Evolutionary conservation across 1,140 invertebrate genomes (phyloP).

Genomic region (Drosophila baimaii): DNA sequence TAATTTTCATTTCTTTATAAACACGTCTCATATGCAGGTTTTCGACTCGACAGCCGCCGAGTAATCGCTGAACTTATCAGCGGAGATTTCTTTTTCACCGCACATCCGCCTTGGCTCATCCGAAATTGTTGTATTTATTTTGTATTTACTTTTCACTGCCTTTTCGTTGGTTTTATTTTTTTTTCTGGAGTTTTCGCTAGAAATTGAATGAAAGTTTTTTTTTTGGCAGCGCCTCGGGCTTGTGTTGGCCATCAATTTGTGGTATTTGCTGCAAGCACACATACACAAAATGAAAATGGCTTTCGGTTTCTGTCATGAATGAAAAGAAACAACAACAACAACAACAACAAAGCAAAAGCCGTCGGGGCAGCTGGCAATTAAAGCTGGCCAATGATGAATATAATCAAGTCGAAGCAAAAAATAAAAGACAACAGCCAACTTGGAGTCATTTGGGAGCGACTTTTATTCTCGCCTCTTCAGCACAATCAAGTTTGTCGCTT

Average conservation of each 20-base stretch:
- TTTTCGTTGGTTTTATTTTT: slow-evolving; percentile 38
- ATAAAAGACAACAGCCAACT: slow-evolving; percentile 21
- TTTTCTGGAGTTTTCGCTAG: slow-evolving; percentile 57
- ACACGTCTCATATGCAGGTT: not conserved
- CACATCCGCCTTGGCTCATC: slow-evolving; percentile 50
- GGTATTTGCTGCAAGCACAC: slow-evolving; percentile 36
- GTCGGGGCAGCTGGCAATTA: slow-evolving; percentile 47
- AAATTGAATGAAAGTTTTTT: slow-evolving; percentile 73
- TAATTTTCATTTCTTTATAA: not conserved
- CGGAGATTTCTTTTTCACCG: slow-evolving; percentile 35
- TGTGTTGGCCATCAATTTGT: slow-evolving; percentile 44
- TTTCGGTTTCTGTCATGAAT: slow-evolving; percentile 57
- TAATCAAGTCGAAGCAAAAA: slow-evolving; percentile 25
- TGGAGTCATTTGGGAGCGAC: slow-evolving; percentile 17
- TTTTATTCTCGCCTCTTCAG: slow-evolving; percentile 42
- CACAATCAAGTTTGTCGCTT: slow-evolving; percentile 77
- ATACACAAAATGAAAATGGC: slow-evolving; percentile 54
- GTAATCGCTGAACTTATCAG: slow-evolving; percentile 37
- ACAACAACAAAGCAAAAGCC: slow-evolving; percentile 26
- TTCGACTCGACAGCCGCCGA: slow-evolving; percentile 1
- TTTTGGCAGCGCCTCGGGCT: slow-evolving; percentile 42
- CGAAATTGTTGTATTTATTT: slow-evolving; percentile 27
- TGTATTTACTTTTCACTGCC: slow-evolving; percentile 40
- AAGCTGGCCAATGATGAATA: slow-evolving; percentile 44
- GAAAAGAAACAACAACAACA: slow-evolving; percentile 19